Base-by-base conservation (phyloP, 2,113 vertebrate genomes). In the Patagioenas fasciata region DNA sequence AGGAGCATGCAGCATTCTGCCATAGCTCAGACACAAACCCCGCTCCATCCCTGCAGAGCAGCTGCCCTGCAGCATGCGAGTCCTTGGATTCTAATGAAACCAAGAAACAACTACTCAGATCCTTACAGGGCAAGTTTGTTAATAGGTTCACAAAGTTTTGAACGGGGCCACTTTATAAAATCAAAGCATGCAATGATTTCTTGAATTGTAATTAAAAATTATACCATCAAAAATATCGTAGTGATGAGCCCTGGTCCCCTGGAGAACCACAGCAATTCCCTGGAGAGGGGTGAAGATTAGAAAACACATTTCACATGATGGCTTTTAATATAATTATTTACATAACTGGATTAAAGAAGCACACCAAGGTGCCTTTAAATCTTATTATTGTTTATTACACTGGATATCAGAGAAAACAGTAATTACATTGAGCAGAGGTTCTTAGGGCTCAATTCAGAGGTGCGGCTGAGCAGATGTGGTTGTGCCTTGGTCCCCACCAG, bases 301-400 rank as follows among this genome's bases (percentile, higher is more conserved):
- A 69, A 90, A 88, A 80, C 31, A 20, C 17, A 7, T 90, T 95
- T 88, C 93, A 81, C 69, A 32, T 84, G 92, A 47, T 23, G 14
- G 78, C 21, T 87, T 65, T 89, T 80, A 92, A 79, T 88, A 54
- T 32, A 54, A 81, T 88, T 75, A 93, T 93, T 96, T 91, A 70
- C 66, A 65, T 96, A 92, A 95, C 77, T 95, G 85, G 65, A 92
- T 86, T 94, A 91, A 85, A 89, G 82, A 65, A 92, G 12, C 5
- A 2, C 61, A 83, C 50, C 82, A 79, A 13, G 0, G 0, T 65
- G 75, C 25, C 38, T 95, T 40, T 75, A 89, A 95, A 92, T 72
- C 53, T 92, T 78, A 60, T 86, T 94, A 84, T 72, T 92, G 34
- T 87, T 95, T 93, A 93, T 93, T 95, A 69, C n/a, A 81, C 54